A percentile compares a stretch with the other conserved stretches of the same genome.
Evolutionary conservation across 2,797 vertebrate species (phyloP).

Genomic region (Mormyrus proboscirostris): DNA sequence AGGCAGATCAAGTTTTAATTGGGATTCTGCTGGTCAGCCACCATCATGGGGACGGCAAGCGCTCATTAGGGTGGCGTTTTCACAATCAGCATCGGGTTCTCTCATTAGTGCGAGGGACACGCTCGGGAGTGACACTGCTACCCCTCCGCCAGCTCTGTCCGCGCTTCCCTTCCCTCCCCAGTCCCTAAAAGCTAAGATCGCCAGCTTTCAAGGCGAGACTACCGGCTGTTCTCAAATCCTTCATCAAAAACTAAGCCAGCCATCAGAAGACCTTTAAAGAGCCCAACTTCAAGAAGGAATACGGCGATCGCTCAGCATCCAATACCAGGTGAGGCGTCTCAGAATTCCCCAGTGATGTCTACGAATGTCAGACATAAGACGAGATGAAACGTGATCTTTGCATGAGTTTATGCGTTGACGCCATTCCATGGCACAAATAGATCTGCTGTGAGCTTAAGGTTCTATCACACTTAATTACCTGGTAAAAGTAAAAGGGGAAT

Average conservation of each 20-base stretch:
- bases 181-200: background rate
- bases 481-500: background rate
- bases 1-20: background rate
- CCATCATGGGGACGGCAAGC: background rate
- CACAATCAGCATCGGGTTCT: background rate
- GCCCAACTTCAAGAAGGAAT: background rate
- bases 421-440: background rate
- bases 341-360: background rate
- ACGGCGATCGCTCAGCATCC: background rate
- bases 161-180: background rate
- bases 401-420: background rate
- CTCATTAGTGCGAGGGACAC: background rate
- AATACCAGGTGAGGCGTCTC: background rate
- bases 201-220: background rate
- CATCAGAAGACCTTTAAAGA: background rate
- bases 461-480: background rate
- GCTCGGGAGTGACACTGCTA: background rate
- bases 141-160: background rate
- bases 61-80: background rate
- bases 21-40: constrained; percentile 2
- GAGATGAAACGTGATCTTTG: background rate
- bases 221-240: background rate
- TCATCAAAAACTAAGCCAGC: background rate
- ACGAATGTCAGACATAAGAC: background rate
- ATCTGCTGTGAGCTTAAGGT: background rate